phyloP scores from a whole-genome alignment of 2,113 vertebrate species.

The Pica pica region DNA sequence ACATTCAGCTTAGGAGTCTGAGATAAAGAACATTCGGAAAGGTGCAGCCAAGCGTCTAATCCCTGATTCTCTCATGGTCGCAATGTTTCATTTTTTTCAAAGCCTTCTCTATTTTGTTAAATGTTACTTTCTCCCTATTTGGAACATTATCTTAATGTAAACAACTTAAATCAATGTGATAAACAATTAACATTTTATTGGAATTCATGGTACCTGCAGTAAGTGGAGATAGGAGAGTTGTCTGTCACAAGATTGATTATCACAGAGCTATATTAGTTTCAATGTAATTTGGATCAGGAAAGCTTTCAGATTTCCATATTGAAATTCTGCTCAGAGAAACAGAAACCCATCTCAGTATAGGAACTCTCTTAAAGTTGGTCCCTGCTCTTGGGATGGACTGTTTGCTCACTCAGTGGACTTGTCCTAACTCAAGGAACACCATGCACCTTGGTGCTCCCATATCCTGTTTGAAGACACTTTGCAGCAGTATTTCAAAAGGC shows the following conservation, averaged over 20 bases:
- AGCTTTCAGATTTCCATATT: background rate
- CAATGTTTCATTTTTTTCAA: background rate
- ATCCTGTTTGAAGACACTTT: background rate
- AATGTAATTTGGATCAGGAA: background rate
- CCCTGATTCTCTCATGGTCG: background rate
- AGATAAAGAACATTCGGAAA: background rate
- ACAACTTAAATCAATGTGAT: background rate
- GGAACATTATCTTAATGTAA: background rate
- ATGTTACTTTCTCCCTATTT: background rate
- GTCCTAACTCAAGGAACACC: background rate
- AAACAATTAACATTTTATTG: background rate
- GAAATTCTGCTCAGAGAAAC: background rate
- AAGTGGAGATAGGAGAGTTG: background rate
- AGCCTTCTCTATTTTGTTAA: background rate
- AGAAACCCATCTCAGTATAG: background rate
- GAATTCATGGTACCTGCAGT: background rate
- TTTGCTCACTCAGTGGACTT: background rate
- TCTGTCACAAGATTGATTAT: background rate
- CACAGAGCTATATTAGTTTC: background rate
- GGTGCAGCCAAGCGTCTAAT: background rate
- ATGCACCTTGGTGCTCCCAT: fast-evolving
- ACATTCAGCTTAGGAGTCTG: background rate
- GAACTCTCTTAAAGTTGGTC: background rate
- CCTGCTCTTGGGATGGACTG: background rate
- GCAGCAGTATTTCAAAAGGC: background rate